These are phyloP conservation scores for Podarcis muralis DNA, from an alignment of 2,113 vertebrate genomes.

Conservation along the genomic window DNA sequence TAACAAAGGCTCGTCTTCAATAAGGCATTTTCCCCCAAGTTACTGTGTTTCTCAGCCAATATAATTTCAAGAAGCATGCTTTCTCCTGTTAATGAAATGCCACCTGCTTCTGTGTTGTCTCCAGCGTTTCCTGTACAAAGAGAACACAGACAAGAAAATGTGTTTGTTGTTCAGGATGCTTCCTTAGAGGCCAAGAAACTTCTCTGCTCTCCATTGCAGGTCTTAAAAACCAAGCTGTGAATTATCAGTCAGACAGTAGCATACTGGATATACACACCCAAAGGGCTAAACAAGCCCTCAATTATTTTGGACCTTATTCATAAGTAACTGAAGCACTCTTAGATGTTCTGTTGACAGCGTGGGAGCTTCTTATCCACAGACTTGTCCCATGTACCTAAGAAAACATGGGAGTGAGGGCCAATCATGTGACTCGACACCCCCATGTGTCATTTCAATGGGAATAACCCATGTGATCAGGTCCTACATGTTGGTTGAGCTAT, in stretches of 20 bases:
- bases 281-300: not conserved
- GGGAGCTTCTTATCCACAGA: not conserved
- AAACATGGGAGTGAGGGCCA: not conserved
- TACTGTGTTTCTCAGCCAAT: conserved; percentile 49
- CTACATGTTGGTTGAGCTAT: not conserved
- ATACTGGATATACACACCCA: not conserved
- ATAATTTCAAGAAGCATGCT: conserved; percentile 52
- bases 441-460: not conserved
- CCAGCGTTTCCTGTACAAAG: conserved; percentile 48
- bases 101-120: conserved; percentile 53
- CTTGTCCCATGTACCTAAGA: no score
- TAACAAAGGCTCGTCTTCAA: conserved; percentile 45
- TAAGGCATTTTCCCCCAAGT: conserved; percentile 27
- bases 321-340: not conserved
- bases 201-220: conserved; percentile 13
- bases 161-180: conserved; percentile 46
- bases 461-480: not conserved
- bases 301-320: not conserved
- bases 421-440: not conserved
- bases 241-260: conserved; percentile 46
- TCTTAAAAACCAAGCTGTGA: conserved; percentile 41
- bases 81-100: conserved; percentile 57
- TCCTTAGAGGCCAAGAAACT: conserved; percentile 49
- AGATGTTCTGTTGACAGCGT: not conserved
- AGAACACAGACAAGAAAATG: conserved; percentile 47